phyloP scores from a whole-genome alignment of 1,140 invertebrate species.

The Leptinotarsa texana region DNA sequence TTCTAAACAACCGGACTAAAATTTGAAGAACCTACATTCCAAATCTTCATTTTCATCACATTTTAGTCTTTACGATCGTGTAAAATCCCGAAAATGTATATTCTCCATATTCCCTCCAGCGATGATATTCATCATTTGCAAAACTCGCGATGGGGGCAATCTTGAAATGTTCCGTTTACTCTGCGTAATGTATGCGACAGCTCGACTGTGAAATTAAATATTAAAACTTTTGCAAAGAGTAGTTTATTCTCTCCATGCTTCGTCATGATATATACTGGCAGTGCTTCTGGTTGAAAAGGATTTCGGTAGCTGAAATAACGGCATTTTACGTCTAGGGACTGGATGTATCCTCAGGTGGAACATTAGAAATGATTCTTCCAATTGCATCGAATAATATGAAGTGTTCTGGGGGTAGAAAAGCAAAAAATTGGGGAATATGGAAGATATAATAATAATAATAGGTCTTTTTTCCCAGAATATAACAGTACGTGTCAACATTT shows the following conservation, averaged over 20 bases:
- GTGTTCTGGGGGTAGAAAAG: too few relatives aligned
- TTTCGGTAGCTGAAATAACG: background rate
- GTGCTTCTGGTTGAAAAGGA: background rate
- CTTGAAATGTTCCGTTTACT: conserved; percentile 20
- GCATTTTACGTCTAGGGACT: background rate
- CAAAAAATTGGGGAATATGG: too few relatives aligned
- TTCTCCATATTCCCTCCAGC: conserved; percentile 28
- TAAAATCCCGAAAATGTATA: conserved; percentile 31
- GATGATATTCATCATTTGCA: conserved; percentile 32
- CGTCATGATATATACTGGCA: background rate
- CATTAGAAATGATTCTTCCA: too few relatives aligned
- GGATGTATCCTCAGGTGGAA: background rate
- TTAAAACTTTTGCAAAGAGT: conserved; percentile 24
- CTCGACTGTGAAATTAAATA: conserved; percentile 30
- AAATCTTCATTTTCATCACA: background rate
- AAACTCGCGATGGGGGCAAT: conserved; percentile 12
- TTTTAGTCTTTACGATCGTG: conserved; percentile 5
- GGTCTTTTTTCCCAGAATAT: too few relatives aligned
- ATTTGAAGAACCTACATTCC: background rate
- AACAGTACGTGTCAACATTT: too few relatives aligned
- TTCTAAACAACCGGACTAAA: background rate
- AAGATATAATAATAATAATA: too few relatives aligned
- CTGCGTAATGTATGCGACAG: conserved; percentile 8
- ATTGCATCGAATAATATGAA: too few relatives aligned
- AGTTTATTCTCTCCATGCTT: background rate